phyloP scores from a whole-genome alignment of 2,113 vertebrate genomes.

The Tapirus terrestris region DNA sequence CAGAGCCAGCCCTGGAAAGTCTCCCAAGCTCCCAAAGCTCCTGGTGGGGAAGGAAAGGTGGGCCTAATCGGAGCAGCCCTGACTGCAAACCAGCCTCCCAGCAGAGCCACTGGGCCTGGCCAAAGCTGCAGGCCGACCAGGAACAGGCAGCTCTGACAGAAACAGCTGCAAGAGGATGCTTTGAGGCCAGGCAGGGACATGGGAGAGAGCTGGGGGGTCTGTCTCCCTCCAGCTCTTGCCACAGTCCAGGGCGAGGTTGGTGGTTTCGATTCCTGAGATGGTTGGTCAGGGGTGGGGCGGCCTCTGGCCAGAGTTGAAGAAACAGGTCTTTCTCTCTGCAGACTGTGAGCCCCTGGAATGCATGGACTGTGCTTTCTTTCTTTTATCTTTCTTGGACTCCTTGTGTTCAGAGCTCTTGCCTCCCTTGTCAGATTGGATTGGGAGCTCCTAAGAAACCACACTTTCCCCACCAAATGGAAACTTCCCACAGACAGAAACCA shows the following conservation, averaged over 20 bases:
- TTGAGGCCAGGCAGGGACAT: not conserved
- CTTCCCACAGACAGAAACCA: not conserved
- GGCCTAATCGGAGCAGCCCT: not conserved
- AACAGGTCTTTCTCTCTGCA: not conserved
- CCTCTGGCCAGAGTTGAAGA: not conserved
- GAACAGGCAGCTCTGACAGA: not conserved
- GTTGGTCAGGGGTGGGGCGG: not conserved
- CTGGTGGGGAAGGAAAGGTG: not conserved
- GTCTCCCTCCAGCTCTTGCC: not conserved
- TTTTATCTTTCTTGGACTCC: not conserved
- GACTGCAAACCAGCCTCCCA: not conserved
- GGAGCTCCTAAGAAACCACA: not conserved
- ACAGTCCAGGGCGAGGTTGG: not conserved
- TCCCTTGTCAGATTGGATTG: not conserved
- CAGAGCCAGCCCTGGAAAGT: constrained; percentile 59
- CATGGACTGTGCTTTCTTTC: not conserved
- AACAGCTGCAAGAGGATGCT: not conserved
- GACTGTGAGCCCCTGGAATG: not conserved
- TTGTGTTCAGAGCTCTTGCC: not conserved
- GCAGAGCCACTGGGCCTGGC: not conserved
- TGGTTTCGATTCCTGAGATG: not conserved
- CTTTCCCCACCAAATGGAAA: not conserved
- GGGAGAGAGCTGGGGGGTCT: not conserved
- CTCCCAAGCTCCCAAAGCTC: constrained; percentile 45
- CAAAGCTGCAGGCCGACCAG: too few species aligned